Conservation (phyloP, 1,140 invertebrate genomes). For the Hylaeus anthracinus region DNA sequence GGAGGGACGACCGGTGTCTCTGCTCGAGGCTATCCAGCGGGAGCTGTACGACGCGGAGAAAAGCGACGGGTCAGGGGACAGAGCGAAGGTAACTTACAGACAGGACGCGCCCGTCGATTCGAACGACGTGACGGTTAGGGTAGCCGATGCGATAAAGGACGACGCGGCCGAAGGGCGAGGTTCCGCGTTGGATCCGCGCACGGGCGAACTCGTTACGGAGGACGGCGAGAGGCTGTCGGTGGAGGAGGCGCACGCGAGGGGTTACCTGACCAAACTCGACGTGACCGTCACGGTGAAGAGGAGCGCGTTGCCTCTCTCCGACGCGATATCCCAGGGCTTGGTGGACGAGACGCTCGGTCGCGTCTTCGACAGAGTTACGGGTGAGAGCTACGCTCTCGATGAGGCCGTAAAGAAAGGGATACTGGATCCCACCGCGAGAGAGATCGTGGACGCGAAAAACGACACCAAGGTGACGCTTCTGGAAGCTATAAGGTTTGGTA, state of each 20-base stretch:
- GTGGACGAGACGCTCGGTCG: constrained; percentile 88
- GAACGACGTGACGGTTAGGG: constrained; percentile 72
- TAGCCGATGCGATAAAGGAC: constrained; percentile 89
- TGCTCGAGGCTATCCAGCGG: constrained; percentile 93
- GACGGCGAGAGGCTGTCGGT: constrained; percentile 87
- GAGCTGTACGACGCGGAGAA: constrained; percentile 93
- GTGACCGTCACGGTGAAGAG: constrained; percentile 87
- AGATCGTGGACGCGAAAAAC: constrained; percentile 90
- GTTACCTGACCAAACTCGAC: constrained; percentile 87
- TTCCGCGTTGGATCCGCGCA: constrained; percentile 86
- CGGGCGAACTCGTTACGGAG: constrained; percentile 86
- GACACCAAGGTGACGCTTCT: constrained; percentile 90
- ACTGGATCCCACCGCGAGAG: constrained; percentile 87
- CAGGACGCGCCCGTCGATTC: constrained; percentile 49
- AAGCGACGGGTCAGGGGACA: constrained; percentile 83
- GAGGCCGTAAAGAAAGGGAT: constrained; percentile 90
- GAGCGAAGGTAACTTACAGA: constrained; percentile 88
- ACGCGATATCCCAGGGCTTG: constrained; percentile 90
- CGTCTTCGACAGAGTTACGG: constrained; percentile 91
- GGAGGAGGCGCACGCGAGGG: constrained; percentile 89
- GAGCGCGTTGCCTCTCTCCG: constrained; percentile 88
- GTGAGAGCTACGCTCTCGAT: constrained; percentile 89
- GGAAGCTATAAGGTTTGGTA: constrained; percentile 88
- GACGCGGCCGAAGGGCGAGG: constrained; percentile 78
- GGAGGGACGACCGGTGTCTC: constrained; percentile 88